Conservation (phyloP, 2,113 vertebrate species). For the Anser brachyrhynchus region DNA sequence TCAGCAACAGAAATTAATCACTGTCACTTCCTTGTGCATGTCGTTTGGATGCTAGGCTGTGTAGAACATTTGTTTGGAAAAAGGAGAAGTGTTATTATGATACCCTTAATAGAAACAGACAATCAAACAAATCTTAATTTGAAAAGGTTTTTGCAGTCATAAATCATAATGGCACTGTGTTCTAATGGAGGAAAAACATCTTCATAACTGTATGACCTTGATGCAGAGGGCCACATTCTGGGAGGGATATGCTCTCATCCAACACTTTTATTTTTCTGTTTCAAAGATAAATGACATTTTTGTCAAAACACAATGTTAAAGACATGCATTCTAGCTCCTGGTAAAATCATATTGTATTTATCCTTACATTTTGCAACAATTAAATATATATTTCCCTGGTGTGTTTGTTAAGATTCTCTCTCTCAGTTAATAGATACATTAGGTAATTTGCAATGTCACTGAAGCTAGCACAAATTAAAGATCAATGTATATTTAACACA, state of each 20-base stretch:
- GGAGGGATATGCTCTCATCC: not conserved
- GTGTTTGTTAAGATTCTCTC: not conserved
- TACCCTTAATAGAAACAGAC: slow-evolving; percentile 80
- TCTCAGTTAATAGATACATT: not conserved
- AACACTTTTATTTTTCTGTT: not conserved
- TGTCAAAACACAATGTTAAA: not conserved
- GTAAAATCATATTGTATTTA: not conserved
- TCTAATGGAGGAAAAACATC: slow-evolving; percentile 63
- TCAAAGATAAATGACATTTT: not conserved
- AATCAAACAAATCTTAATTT: slow-evolving; percentile 84
- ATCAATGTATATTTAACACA: not conserved
- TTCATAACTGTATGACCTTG: slow-evolving; percentile 60
- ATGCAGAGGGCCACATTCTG: not conserved
- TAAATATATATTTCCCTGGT: not conserved
- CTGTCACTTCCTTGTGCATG: slow-evolving; percentile 59
- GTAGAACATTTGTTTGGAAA: slow-evolving; percentile 78
- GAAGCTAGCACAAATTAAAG: not conserved
- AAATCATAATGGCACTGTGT: slow-evolving; percentile 76
- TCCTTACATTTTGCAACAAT: not conserved
- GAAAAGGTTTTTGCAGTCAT: slow-evolving; percentile 73
- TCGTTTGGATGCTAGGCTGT: slow-evolving; percentile 20
- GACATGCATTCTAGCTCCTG: not conserved
- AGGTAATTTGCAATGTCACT: not conserved
- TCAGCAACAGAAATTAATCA: slow-evolving; percentile 78
- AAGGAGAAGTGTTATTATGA: slow-evolving; percentile 69